Base-by-base conservation (phyloP, 2,888 invertebrate genomes). In the Aproaerema taeniolella region DNA sequence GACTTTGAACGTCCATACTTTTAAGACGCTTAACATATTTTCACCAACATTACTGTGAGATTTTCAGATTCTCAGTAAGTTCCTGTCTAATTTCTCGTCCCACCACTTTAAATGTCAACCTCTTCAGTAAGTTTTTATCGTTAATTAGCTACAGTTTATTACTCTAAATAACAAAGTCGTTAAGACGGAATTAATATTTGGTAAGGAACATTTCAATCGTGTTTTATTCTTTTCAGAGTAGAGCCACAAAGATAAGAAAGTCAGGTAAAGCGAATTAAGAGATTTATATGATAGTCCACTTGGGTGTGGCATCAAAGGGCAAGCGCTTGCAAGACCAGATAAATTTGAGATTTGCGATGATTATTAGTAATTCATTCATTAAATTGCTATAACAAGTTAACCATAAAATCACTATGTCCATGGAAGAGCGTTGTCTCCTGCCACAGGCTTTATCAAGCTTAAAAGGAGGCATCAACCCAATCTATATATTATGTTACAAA, bases 201-300 rank as follows among this genome's bases (percentile, higher is more conserved):
- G n/a, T n/a, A n/a, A n/a, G n/a, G 20, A 8, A 20, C 20, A 20
- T 20, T 20, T 6, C 8, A 6, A 20, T n/a, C 20, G 20, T 20
- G 8, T 20, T 20, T 20, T 20, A 20, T 6, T 20, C 20, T 20
- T 20, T 20, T 20, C 8, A 8, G 8, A 20, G 8, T 4, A 8
- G 5, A 20, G 20, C 8, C 20, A 20, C 20, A 20, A 20, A 20
- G 20, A 20, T 20, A 20, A 20, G 20, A 8, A 4, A 20, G 8
- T 20, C 20, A 20, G 20, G 20, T 4, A 20, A 20, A 8, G n/a
- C n/a, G n/a, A n/a, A n/a, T n/a, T n/a, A n/a, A n/a, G n/a, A n/a
- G 59, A 67, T 64, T 66, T 65, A 63, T 57, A 32, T 26, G 46
- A 49, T 44, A 47, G 42, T 13, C 31, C n/a, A n/a, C n/a, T n/a